phyloP scores from a whole-genome alignment of 2,113 vertebrate genomes.

The Mystacornis crossleyi region DNA sequence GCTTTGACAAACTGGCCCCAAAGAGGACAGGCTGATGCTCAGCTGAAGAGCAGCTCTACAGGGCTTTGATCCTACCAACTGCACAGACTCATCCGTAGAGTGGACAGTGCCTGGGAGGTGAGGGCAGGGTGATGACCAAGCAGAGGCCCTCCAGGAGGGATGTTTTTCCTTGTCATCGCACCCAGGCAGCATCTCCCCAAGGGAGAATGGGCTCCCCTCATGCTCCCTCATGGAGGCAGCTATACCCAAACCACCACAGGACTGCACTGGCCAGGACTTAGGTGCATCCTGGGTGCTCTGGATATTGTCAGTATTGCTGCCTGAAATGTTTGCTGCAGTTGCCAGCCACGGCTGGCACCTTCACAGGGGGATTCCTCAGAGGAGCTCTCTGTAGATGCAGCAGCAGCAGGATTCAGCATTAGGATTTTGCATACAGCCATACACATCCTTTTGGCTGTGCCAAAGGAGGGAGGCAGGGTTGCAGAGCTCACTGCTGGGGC shows the following conservation, averaged over 20 bases:
- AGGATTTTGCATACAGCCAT: not conserved
- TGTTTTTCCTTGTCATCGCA: not conserved
- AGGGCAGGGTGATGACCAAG: not conserved
- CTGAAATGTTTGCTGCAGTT: not conserved
- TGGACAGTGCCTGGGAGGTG: not conserved
- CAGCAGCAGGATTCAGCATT: not conserved
- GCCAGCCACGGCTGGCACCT: not conserved
- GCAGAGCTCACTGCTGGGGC: not conserved
- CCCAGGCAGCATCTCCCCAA: accelerated
- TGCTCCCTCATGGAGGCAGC: not conserved
- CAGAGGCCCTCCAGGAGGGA: not conserved
- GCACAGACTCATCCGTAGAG: not conserved
- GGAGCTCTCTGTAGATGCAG: not conserved
- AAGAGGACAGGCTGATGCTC: not conserved
- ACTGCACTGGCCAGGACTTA: not conserved
- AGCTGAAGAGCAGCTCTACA: not conserved
- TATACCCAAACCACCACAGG: not conserved
- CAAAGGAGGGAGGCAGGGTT: not conserved
- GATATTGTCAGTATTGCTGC: not conserved
- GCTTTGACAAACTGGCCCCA: not conserved
- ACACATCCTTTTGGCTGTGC: not conserved
- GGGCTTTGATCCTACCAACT: not conserved
- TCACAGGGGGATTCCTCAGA: not conserved
- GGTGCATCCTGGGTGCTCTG: not conserved
- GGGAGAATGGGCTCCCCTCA: accelerated